phyloP scores from a whole-genome alignment of 2,888 invertebrate genomes.

The Blera fallax region DNA sequence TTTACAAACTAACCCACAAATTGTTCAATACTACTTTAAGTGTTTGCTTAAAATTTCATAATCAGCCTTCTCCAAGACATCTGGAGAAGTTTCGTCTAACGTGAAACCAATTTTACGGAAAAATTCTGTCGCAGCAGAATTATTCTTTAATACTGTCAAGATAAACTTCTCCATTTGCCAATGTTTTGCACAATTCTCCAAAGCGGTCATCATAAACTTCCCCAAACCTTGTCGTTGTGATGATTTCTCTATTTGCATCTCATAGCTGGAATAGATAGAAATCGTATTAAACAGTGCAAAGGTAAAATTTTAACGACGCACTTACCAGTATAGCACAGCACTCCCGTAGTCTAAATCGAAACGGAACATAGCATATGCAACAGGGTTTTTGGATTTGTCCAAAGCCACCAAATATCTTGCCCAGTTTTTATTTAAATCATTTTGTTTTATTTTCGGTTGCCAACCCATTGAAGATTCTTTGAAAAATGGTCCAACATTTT shows the following conservation, averaged over 20 bases:
- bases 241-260: conserved; percentile 88
- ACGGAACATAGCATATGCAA: conserved; percentile 89
- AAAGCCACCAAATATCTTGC: conserved; percentile 86
- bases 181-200: conserved; percentile 88
- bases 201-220: conserved; percentile 88
- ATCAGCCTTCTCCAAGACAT: conserved; percentile 83
- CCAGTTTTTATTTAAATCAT: conserved; percentile 85
- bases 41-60: conserved; percentile 86
- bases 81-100: conserved; percentile 87
- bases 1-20: no score
- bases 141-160: conserved; percentile 89
- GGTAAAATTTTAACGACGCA: not conserved
- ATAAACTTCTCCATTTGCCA: conserved; percentile 89
- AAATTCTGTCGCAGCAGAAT: conserved; percentile 86
- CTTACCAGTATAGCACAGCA: conserved; percentile 88
- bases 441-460: conserved; percentile 85
- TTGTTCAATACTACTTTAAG: conserved; percentile 37
- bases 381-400: conserved; percentile 80
- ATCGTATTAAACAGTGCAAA: not conserved
- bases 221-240: conserved; percentile 90
- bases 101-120: conserved; percentile 87
- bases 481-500: conserved; percentile 80
- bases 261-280: conserved; percentile 85
- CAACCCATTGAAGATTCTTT: conserved; percentile 84
- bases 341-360: conserved; percentile 88